These are phyloP conservation scores for Falco rusticolus DNA, from an alignment of 2,797 vertebrate species.

Conservation along the genomic window DNA sequence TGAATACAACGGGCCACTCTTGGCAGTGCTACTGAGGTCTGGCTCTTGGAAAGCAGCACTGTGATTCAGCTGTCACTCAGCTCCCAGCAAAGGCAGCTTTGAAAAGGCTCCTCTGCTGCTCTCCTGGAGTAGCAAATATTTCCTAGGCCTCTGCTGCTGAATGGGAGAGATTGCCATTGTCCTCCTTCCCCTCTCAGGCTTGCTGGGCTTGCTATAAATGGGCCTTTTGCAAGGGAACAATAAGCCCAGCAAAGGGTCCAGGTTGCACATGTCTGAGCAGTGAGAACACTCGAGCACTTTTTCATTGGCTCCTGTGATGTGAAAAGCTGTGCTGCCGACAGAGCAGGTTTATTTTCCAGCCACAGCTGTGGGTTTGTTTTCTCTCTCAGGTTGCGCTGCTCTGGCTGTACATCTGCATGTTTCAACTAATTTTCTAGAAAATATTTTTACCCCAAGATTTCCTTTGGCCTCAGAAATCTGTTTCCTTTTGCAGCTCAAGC, in stretches of 20 bases:
- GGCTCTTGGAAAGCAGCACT: conserved; percentile 84
- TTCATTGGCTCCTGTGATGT: conserved; percentile 71
- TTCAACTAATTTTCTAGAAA: conserved; percentile 51
- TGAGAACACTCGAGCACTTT: conserved; percentile 77
- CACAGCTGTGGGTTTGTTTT: conserved; percentile 62
- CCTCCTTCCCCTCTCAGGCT: conserved; percentile 84
- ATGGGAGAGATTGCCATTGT: conserved; percentile 87
- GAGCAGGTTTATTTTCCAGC: conserved; percentile 56
- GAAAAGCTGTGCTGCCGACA: conserved; percentile 67
- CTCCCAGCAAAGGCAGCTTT: conserved; percentile 81
- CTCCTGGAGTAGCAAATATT: conserved; percentile 85
- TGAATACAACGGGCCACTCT: conserved; percentile 79
- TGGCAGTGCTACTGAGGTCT: conserved; percentile 77
- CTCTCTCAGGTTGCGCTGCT: conserved; percentile 26
- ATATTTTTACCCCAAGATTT: conserved; percentile 32
- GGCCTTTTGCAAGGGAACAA: conserved; percentile 93
- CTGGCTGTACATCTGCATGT: conserved; percentile 30
- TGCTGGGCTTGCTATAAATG: conserved; percentile 85
- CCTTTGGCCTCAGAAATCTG: not conserved
- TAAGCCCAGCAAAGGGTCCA: conserved; percentile 84
- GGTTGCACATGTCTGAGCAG: conserved; percentile 86
- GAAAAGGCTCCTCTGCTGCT: conserved; percentile 82
- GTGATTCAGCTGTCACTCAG: conserved; percentile 96
- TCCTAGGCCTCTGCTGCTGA: conserved; percentile 82
- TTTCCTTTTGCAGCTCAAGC: not conserved